Conservation (phyloP, 2,888 invertebrate genomes). For the Drosophila lutescens region DNA sequence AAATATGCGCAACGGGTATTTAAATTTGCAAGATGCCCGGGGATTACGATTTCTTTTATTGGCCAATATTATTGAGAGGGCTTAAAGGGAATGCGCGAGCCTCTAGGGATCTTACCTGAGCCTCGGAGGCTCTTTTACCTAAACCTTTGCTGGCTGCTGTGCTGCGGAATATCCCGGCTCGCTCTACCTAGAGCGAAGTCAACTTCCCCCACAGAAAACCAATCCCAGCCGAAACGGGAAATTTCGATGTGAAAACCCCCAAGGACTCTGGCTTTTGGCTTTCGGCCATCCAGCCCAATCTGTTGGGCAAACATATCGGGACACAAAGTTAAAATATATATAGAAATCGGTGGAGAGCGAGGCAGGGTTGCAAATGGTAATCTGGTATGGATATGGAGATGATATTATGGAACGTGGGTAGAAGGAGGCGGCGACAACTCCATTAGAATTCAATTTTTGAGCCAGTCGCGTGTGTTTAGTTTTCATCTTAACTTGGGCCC, state of each 20-base stretch:
- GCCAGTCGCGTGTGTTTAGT: constrained; percentile 64
- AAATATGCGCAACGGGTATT: too few species aligned
- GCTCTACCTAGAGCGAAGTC: constrained; percentile 9
- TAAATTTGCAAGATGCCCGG: not conserved
- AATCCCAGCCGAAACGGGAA: constrained; percentile 1
- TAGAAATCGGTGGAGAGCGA: not conserved
- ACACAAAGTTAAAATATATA: constrained; percentile 22
- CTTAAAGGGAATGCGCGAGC: not conserved
- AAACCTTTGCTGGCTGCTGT: constrained; percentile 1
- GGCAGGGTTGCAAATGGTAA: constrained; percentile 8
- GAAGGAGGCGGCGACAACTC: constrained; percentile 48
- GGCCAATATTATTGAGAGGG: constrained; percentile 9
- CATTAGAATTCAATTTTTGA: constrained; percentile 60
- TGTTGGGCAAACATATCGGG: constrained; percentile 40
- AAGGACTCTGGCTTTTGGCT: constrained; percentile 12
- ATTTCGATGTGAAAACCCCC: constrained; percentile 20
- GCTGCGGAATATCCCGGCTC: not conserved
- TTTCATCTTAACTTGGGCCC: constrained; percentile 59
- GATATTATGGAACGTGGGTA: constrained; percentile 1
- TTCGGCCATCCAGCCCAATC: constrained; percentile 14
- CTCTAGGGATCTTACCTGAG: constrained; percentile 8
- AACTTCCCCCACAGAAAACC: not conserved
- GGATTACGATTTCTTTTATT: not conserved
- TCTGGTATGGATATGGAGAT: not conserved
- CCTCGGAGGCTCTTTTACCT: not conserved